These are phyloP conservation scores for Pomatorhinus ruficollis DNA, from an alignment of 2,113 vertebrate genomes.

Conservation along the genomic window DNA sequence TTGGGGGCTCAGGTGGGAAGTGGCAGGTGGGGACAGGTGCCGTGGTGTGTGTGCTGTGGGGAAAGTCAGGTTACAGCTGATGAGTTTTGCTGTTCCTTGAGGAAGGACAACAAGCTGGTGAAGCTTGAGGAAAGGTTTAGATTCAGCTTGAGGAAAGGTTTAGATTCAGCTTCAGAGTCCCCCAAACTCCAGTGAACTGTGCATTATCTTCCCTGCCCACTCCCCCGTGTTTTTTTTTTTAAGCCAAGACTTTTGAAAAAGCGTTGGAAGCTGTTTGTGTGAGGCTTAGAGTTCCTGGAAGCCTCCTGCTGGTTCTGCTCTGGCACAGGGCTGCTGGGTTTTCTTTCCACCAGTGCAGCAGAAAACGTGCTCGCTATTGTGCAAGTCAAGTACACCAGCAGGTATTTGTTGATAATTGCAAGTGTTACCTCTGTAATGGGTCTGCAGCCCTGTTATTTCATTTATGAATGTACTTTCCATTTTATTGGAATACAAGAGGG, in stretches of 20 bases:
- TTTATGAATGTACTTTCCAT: background rate
- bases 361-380: background rate
- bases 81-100: background rate
- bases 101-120: background rate
- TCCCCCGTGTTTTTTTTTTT: background rate
- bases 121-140: background rate
- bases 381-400: background rate
- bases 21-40: background rate
- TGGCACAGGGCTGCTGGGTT: background rate
- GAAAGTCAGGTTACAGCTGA: background rate
- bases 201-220: background rate
- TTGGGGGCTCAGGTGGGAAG: background rate
- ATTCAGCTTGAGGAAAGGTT: background rate
- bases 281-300: background rate
- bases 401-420: background rate
- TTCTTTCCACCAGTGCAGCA: background rate
- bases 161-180: background rate
- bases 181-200: background rate
- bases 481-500: background rate
- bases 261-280: background rate
- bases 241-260: background rate
- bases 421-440: background rate
- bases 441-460: background rate
- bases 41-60: fast-evolving
- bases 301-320: background rate